Evolutionary conservation across 2,797 vertebrate genomes (phyloP), one percentile per base, ranked within the genome.

Genomic region (Xerus rutilus): DNA sequence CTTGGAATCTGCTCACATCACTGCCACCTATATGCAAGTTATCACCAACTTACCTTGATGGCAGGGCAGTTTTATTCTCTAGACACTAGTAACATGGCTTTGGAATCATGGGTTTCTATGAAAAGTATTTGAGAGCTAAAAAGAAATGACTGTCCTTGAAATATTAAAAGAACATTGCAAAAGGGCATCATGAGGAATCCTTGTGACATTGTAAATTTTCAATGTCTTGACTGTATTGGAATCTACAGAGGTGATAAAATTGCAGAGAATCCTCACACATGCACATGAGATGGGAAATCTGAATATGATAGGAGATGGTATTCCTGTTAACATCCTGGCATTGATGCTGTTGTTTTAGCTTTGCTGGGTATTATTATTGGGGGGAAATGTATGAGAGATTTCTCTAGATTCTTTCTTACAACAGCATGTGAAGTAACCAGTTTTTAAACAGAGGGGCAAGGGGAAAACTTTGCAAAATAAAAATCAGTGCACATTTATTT

Each of bases 111-210:
- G 8, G 4, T 94, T 49, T 79, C 87, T 49, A 12, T 8, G 23
- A 39, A 81, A 73, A 87, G n/a, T 78, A 72, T n/a, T 13, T 67
- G 73, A 94, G 67, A 77, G 7, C 59, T 91, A 23, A 86, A 83
- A 86, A 86, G 92, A 52, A 35, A 25, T 35, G 47, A 15, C 23
- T 93, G 30, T 83, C 52, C n/a, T 67, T 21, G 15, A 79, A 77
- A 91, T 59, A 84, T 18, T 54, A 76, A 79, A 89, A 92, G 45
- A 95, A 64, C 14, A 49, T 54, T 91, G 17, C 14, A 76, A 67
- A 93, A 79, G 28, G 23, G 21, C 17, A 43, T 25, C 78, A 70
- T 0, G 1, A 52, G 6, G 28, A 25, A 57, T 64, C 3, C 7
- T 14, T 13, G 9, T 49, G 74, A 67, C 28, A 32, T 30, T 85